Evolutionary conservation across 1,140 invertebrate species (phyloP).

Genomic region (silkworm (Bombyx mori)): DNA sequence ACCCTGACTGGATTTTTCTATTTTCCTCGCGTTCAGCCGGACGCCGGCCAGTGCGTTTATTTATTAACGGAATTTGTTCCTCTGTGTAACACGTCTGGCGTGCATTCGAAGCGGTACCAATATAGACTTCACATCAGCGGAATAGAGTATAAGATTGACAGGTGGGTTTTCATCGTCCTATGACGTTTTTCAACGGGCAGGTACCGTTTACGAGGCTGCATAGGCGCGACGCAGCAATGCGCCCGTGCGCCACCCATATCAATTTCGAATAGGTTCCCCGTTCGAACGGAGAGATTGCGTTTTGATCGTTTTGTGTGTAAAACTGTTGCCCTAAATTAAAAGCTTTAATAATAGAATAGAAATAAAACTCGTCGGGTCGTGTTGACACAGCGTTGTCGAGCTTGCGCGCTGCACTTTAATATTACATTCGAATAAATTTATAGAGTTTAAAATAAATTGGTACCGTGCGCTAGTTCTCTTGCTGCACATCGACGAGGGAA

Average conservation of each 20-base stretch:
- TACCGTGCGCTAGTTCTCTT: background rate
- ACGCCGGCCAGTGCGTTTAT: constrained; percentile 61
- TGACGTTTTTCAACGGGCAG: constrained; percentile 34
- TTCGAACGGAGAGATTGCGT: constrained; percentile 62
- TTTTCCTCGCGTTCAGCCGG: constrained; percentile 43
- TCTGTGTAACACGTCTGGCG: constrained; percentile 47
- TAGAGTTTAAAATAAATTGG: background rate
- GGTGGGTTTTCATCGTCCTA: constrained; percentile 10
- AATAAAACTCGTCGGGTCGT: constrained; percentile 50
- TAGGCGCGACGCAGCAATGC: constrained; percentile 58
- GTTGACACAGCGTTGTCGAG: constrained; percentile 48
- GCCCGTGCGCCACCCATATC: constrained; percentile 63
- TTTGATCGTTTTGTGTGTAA: constrained; percentile 69
- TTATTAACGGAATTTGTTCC: constrained; percentile 69
- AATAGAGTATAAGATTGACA: constrained; percentile 28
- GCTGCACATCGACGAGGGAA: background rate
- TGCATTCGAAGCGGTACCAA: constrained; percentile 5
- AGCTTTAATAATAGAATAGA: constrained; percentile 69
- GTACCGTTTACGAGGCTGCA: constrained; percentile 62
- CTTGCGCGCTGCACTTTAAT: constrained; percentile 34
- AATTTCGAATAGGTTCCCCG: constrained; percentile 69
- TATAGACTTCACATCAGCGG: constrained; percentile 18
- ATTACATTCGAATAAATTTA: constrained; percentile 37
- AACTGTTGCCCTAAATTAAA: constrained; percentile 69
- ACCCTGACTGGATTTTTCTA: constrained; percentile 47